phyloP scores from a whole-genome alignment of 2,888 invertebrate species.

The Latheticus oryzae region DNA sequence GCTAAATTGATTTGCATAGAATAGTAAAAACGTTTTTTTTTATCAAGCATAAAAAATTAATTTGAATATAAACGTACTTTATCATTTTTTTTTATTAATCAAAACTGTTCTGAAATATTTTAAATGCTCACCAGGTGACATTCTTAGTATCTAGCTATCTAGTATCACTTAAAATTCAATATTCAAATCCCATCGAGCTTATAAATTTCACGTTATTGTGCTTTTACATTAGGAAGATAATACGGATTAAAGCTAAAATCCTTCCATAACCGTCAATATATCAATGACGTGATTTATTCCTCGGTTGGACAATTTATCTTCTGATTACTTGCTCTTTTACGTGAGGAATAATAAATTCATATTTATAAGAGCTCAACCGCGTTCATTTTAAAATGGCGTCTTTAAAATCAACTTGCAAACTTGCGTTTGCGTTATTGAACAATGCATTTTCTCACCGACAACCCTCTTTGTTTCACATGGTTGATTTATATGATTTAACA shows the following conservation, averaged over 20 bases:
- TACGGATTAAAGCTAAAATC: slow-evolving; percentile 17
- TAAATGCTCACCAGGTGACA: too few relatives aligned
- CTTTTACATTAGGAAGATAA: slow-evolving; percentile 16
- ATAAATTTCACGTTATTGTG: slow-evolving; percentile 31
- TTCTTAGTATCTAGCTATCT: too few relatives aligned
- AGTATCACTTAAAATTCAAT: slow-evolving; percentile 3
- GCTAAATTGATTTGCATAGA: slow-evolving; percentile 18
- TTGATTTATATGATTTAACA: slow-evolving; percentile 46
- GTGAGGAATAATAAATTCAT: slow-evolving; percentile 8
- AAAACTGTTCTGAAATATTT: too few relatives aligned
- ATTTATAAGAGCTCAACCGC: slow-evolving; percentile 2
- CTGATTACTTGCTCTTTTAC: slow-evolving; percentile 4
- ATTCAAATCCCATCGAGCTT: slow-evolving; percentile 27
- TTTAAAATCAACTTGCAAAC: not conserved
- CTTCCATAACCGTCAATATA: slow-evolving; percentile 12
- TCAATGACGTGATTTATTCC: slow-evolving; percentile 15
- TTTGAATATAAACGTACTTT: too few relatives aligned
- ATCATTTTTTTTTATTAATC: too few relatives aligned
- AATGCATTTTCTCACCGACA: slow-evolving; percentile 38
- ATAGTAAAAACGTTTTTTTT: slow-evolving; percentile 8
- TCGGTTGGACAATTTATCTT: slow-evolving; percentile 2
- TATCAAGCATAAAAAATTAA: too few relatives aligned
- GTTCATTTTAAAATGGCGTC: not conserved
- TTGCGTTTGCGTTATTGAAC: not conserved
- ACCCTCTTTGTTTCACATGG: slow-evolving; percentile 46